Evolutionary conservation across 2,113 vertebrate genomes (phyloP).

Genomic region (Protomyctophum bolini): DNA sequence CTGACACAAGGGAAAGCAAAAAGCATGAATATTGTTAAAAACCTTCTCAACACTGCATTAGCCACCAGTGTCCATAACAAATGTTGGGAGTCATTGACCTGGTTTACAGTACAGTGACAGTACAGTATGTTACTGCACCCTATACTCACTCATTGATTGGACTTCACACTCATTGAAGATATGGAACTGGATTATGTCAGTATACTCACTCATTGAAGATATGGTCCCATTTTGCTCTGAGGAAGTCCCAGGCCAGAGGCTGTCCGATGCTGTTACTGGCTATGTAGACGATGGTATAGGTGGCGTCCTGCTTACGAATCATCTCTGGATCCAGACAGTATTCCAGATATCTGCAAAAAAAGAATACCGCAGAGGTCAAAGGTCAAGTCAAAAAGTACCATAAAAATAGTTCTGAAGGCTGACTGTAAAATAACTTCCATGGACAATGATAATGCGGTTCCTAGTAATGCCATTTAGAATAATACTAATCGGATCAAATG

Average conservation of each 20-base stretch:
- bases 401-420: not conserved
- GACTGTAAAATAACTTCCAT: not conserved
- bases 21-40: not conserved
- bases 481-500: too few relatives aligned
- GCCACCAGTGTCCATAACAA: not conserved
- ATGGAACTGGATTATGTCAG: not conserved
- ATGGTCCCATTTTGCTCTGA: constrained; percentile 79
- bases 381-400: too few relatives aligned
- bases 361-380: constrained; percentile 12
- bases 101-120: too few relatives aligned
- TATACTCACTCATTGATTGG: constrained; percentile 28
- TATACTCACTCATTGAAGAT: constrained; percentile 81
- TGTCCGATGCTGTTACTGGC: constrained; percentile 82
- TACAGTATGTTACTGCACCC: not conserved
- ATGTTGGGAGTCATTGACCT: too few relatives aligned
- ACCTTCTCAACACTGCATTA: not conserved
- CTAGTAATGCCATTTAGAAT: too few relatives aligned
- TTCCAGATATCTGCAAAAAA: constrained; percentile 78
- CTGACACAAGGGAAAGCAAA: constrained; percentile 61
- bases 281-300: constrained; percentile 78
- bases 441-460: too few relatives aligned
- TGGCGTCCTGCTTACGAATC: constrained; percentile 86
- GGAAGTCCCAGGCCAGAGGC: constrained; percentile 85
- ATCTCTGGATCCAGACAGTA: constrained; percentile 76
- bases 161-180: not conserved